Evolutionary conservation across 2,113 vertebrate genomes (phyloP).

Genomic region (Xiphophorus hellerii): DNA sequence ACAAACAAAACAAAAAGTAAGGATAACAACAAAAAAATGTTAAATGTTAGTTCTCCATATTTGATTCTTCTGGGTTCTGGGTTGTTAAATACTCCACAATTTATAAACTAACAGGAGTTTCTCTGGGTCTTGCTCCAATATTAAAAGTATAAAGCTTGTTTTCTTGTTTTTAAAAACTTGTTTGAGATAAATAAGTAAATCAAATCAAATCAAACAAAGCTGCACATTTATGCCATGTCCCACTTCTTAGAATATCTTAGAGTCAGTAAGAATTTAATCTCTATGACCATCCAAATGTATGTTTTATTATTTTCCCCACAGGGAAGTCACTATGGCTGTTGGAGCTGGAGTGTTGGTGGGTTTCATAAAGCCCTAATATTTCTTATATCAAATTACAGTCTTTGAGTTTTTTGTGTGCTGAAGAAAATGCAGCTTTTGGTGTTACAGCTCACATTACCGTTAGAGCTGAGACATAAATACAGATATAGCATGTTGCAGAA

Average conservation of each 20-base stretch:
- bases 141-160: no score
- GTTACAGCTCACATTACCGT: conserved; percentile 13
- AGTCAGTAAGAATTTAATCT: not conserved
- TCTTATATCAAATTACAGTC: conserved; percentile 26
- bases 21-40: no score
- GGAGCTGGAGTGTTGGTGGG: conserved; percentile 55
- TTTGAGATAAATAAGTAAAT: no score
- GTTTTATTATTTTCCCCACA: conserved; percentile 41
- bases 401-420: conserved; percentile 19
- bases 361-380: conserved; percentile 18
- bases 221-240: not conserved
- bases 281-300: conserved; percentile 9
- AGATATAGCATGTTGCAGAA: conserved; percentile 6
- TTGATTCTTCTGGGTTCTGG: no score
- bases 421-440: conserved; percentile 27
- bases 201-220: no score
- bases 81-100: no score
- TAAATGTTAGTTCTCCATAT: no score
- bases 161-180: no score
- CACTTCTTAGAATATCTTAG: not conserved
- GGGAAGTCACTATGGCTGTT: conserved; percentile 25
- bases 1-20: no score
- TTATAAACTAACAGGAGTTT: no score
- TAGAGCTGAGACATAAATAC: conserved; percentile 9
- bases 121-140: no score